Conservation (phyloP, 2,797 vertebrate genomes). For the Pipistrellus kuhlii region DNA sequence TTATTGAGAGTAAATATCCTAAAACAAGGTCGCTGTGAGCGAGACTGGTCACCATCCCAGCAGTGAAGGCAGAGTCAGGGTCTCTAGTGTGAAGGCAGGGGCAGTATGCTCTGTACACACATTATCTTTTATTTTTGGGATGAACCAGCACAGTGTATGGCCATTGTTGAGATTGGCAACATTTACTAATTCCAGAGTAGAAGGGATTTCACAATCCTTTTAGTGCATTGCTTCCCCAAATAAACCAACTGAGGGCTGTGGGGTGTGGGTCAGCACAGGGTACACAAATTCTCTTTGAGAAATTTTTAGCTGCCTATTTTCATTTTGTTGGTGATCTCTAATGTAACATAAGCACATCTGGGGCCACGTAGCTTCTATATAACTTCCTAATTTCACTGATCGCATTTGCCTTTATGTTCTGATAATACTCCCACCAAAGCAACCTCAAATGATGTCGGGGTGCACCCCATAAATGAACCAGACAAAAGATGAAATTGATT, state of each 20-base stretch:
- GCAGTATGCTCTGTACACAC: neutral
- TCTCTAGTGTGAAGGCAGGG: neutral
- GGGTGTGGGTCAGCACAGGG: neutral
- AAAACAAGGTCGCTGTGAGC: neutral
- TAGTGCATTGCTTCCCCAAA: neutral
- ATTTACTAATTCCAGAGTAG: constrained; percentile 1
- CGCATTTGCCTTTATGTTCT: neutral
- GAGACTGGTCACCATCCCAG: neutral
- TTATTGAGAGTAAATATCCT: neutral
- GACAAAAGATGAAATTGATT: neutral
- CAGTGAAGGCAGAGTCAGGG: neutral
- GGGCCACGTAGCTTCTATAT: neutral
- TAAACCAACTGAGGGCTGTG: neutral
- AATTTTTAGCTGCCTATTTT: constrained; percentile 5
- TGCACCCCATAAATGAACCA: neutral
- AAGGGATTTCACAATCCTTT: constrained; percentile 8
- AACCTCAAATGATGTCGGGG: neutral
- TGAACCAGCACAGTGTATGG: neutral
- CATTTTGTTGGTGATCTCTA: neutral
- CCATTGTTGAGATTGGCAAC: neutral
- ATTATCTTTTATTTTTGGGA: neutral
- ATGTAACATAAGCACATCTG: neutral
- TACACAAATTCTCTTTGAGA: neutral
- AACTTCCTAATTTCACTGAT: constrained; percentile 12
- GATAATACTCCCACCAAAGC: neutral